phyloP scores from a whole-genome alignment of 2,888 invertebrate genomes.

The Scaptomyza cyrtandrae region DNA sequence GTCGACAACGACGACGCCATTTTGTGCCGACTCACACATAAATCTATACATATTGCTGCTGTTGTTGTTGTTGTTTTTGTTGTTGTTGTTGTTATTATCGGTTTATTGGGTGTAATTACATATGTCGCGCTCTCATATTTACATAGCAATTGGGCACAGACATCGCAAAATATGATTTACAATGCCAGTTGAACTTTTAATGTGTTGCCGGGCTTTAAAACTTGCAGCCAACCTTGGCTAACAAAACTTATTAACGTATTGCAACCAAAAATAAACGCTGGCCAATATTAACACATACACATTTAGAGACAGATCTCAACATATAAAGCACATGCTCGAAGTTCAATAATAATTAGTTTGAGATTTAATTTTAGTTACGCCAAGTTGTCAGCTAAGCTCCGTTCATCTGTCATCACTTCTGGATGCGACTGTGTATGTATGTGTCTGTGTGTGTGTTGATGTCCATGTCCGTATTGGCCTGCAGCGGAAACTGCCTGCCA shows the following conservation, averaged over 20 bases:
- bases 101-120: conserved; percentile 71
- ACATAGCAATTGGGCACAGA: conserved; percentile 66
- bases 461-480: conserved; percentile 54
- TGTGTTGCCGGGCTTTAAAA: conserved; percentile 20
- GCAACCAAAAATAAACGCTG: conserved; percentile 58
- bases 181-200: conserved; percentile 30
- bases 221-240: conserved; percentile 12
- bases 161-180: conserved; percentile 61
- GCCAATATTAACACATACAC: conserved; percentile 44
- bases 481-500: conserved; percentile 63
- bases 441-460: conserved; percentile 49
- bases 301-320: too few species aligned
- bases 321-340: conserved; percentile 32
- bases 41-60: conserved; percentile 46
- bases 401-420: conserved; percentile 30
- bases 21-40: conserved; percentile 57
- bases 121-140: conserved; percentile 73
- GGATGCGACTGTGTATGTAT: conserved; percentile 38
- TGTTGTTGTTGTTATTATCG: conserved; percentile 23
- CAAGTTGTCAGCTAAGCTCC: conserved; percentile 51
- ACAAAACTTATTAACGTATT: conserved; percentile 55
- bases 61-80: conserved; percentile 35
- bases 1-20: conserved; percentile 61
- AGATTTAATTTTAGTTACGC: conserved; percentile 82
- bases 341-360: conserved; percentile 79